These are phyloP conservation scores for Luffia ferchaultella DNA, from an alignment of 2,888 invertebrate species.

Conservation along the genomic window DNA sequence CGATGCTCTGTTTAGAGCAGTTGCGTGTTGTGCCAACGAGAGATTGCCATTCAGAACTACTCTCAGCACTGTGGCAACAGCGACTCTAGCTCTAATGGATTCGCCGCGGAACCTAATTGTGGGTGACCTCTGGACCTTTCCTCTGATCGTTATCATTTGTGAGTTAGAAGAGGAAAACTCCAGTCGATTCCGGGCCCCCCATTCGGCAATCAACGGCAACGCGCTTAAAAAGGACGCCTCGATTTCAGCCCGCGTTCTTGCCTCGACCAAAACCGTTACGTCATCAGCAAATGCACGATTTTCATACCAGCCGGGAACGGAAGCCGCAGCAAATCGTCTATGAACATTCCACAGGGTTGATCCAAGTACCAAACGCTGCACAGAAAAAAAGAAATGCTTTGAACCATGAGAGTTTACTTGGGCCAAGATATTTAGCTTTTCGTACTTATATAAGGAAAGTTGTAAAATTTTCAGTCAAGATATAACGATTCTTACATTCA, in stretches of 20 bases:
- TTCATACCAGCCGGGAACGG: not conserved
- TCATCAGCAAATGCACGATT: not conserved
- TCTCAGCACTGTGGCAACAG: not conserved
- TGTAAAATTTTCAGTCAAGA: too few species aligned
- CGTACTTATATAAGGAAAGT: not conserved
- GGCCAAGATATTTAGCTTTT: not conserved
- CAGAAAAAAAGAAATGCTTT: too few species aligned
- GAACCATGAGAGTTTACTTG: too few species aligned
- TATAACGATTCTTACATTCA: too few species aligned
- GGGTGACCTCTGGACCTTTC: not conserved
- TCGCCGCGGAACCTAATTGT: not conserved
- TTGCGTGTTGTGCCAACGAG: not conserved
- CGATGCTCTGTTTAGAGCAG: not conserved
- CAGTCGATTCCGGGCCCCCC: not conserved
- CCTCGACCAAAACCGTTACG: not conserved
- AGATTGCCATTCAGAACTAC: not conserved
- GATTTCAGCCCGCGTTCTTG: too few species aligned
- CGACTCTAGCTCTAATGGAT: not conserved
- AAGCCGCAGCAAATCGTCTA: not conserved
- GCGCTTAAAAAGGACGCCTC: not conserved
- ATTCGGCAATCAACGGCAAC: not conserved
- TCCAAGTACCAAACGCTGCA: not conserved
- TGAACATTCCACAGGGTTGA: not conserved
- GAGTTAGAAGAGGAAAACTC: not conserved
- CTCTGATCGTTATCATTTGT: not conserved